These are phyloP conservation scores for Amphiprion ocellaris DNA, from an alignment of 2,113 vertebrate genomes.

Conservation along the genomic window DNA sequence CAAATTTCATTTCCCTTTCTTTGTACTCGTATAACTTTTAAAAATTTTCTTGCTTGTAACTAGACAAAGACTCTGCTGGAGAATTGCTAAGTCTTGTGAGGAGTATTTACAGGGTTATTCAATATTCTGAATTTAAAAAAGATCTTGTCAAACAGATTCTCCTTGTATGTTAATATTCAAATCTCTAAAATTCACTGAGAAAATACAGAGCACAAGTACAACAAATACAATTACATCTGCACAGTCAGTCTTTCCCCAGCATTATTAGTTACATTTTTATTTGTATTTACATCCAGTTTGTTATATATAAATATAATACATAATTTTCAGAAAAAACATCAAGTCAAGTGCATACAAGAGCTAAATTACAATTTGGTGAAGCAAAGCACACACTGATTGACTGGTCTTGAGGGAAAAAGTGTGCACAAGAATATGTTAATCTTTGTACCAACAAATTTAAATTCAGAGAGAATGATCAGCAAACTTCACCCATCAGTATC, in stretches of 20 bases:
- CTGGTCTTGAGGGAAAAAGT: constrained; percentile 60
- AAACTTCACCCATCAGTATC: neutral
- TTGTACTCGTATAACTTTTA: too few species aligned
- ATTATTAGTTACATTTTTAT: constrained; percentile 68
- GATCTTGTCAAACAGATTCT: too few species aligned
- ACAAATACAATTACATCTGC: too few species aligned
- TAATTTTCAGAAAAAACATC: constrained; percentile 88
- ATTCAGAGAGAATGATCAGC: neutral
- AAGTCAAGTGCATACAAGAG: constrained; percentile 89
- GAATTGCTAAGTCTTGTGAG: too few species aligned
- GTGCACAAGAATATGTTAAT: constrained; percentile 72
- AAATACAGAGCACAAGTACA: neutral
- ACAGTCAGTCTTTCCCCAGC: neutral
- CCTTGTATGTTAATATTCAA: too few species aligned
- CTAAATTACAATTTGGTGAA: constrained; percentile 84
- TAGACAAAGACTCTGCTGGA: too few species aligned
- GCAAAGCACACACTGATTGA: constrained; percentile 76
- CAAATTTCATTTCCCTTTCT: too few species aligned
- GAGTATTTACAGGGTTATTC: too few species aligned
- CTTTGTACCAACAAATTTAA: constrained; percentile 4
- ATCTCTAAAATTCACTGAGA: too few species aligned
- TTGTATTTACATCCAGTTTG: constrained; percentile 98
- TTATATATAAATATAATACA: constrained; percentile 99
- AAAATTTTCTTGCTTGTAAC: too few species aligned
- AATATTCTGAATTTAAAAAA: too few species aligned